phyloP scores from a whole-genome alignment of 2,888 invertebrate genomes.

The Acanthococcus lagerstroemiae region DNA sequence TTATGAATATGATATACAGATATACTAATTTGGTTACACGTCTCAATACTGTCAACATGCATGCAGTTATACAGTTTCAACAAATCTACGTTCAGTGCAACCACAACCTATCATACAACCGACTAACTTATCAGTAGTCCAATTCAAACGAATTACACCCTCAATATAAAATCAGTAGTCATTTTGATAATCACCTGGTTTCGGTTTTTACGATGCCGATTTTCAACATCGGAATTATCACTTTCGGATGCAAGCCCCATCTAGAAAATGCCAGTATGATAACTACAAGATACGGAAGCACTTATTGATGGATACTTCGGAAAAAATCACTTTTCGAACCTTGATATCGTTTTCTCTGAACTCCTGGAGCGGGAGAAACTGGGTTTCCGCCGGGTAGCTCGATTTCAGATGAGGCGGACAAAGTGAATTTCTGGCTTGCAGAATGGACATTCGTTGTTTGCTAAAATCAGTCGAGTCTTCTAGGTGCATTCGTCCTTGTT shows the following conservation, averaged over 20 bases:
- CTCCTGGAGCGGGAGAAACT: constrained; percentile 48
- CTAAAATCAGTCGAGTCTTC: constrained; percentile 80
- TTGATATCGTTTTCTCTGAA: constrained; percentile 58
- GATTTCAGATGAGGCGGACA: constrained; percentile 77
- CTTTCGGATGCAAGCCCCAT: not conserved
- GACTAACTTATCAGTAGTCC: no score
- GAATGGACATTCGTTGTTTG: constrained; percentile 47
- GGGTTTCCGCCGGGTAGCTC: constrained; percentile 72
- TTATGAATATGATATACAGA: no score
- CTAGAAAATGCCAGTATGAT: not conserved
- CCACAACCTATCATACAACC: no score
- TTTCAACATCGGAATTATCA: constrained; percentile 31
- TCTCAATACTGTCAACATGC: no score
- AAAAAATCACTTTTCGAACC: constrained; percentile 41
- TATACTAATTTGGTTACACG: no score
- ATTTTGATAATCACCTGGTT: constrained; percentile 30
- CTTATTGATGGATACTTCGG: not conserved
- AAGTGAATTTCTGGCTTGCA: constrained; percentile 69
- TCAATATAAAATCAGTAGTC: no score
- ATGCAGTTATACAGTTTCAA: no score
- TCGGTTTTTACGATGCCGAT: constrained; percentile 29
- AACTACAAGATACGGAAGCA: not conserved
- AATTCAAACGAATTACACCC: no score
- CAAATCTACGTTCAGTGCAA: no score
- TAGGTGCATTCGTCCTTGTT: constrained; percentile 45